These are phyloP conservation scores for Regulus satrapa DNA, from an alignment of 2,113 vertebrate genomes.

Conservation along the genomic window DNA sequence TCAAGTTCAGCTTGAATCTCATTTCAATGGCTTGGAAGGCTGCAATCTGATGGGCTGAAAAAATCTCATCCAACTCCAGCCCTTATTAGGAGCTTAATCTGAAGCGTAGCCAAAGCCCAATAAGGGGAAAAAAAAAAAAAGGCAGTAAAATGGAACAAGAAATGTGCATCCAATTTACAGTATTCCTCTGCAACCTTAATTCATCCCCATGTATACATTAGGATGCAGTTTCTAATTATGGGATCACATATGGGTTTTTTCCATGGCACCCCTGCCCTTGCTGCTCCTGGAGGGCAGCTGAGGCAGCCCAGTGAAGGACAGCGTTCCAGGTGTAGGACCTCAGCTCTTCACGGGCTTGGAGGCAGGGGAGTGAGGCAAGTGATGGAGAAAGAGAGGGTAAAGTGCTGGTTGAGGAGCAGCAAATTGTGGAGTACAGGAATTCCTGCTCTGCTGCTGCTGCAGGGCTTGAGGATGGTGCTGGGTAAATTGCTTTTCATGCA, in stretches of 20 bases:
- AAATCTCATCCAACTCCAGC: slow-evolving; percentile 23
- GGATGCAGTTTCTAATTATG: neutral
- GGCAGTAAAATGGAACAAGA: slow-evolving; percentile 36
- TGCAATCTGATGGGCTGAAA: slow-evolving; percentile 52
- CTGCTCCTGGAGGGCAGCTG: neutral
- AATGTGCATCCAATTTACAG: slow-evolving; percentile 59
- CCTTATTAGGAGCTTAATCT: slow-evolving; percentile 63
- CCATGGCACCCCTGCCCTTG: neutral
- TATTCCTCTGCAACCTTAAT: slow-evolving; percentile 43
- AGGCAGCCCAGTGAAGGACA: neutral
- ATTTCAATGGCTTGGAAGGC: slow-evolving; percentile 45
- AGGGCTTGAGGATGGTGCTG: neutral
- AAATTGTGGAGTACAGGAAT: no score
- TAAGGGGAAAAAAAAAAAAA: neutral
- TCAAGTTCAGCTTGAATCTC: slow-evolving; percentile 52
- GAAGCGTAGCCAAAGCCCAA: slow-evolving; percentile 28
- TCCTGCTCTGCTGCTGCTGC: neutral
- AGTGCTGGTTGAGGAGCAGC: neutral
- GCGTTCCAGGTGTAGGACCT: neutral
- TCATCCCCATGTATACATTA: neutral
- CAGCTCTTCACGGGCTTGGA: neutral
- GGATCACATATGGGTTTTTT: neutral
- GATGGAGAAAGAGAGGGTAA: neutral
- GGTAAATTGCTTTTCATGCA: neutral
- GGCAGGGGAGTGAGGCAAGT: neutral